phyloP scores from a whole-genome alignment of 2,113 vertebrate genomes.

The Mobula birostris region DNA sequence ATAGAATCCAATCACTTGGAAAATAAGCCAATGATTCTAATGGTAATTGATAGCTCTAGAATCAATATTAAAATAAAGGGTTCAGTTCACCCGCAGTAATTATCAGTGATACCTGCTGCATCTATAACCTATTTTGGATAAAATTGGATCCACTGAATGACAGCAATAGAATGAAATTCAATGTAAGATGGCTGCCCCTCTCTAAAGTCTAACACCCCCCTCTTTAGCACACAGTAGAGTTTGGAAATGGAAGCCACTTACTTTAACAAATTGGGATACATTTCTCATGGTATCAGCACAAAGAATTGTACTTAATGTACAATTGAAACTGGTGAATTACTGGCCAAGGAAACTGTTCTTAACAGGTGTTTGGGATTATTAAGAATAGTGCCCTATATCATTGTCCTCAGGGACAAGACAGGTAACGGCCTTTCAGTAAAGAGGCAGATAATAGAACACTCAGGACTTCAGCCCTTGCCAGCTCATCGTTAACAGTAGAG shows the following conservation, averaged over 20 bases:
- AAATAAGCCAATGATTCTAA: neutral
- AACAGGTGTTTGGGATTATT: neutral
- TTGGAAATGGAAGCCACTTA: neutral
- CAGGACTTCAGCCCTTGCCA: no score
- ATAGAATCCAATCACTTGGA: neutral
- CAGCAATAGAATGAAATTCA: neutral
- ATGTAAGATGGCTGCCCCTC: neutral
- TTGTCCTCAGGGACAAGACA: neutral
- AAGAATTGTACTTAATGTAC: neutral
- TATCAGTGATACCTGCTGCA: neutral
- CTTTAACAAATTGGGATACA: no score
- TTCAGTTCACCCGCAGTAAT: neutral
- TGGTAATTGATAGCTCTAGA: neutral
- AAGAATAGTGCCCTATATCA: neutral
- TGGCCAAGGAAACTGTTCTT: neutral
- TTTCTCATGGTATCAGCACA: no score
- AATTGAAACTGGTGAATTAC: neutral
- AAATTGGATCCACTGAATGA: no score
- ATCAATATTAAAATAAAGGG: neutral
- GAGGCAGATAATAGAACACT: no score
- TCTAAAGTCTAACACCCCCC: neutral
- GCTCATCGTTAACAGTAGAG: no score
- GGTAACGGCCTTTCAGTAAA: no score
- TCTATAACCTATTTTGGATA: neutral
- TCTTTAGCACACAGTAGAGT: no score